Evolutionary conservation across 1,140 invertebrate genomes (phyloP).

Genomic region (Zaprionus nigranus): DNA sequence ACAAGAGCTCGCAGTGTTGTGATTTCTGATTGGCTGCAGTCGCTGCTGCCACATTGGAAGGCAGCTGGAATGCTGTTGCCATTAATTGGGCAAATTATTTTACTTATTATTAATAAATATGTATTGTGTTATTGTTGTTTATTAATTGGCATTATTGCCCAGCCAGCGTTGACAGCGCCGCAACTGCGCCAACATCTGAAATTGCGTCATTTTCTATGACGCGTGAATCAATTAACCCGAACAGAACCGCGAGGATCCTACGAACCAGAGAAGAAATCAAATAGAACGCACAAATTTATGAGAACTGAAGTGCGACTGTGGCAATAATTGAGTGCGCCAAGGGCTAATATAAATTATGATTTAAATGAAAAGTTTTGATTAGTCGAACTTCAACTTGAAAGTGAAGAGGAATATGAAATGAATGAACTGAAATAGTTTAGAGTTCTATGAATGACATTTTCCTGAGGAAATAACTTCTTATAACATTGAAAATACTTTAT

Average conservation of each 20-base stretch:
- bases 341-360: constrained; percentile 5
- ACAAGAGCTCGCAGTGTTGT: constrained; percentile 40
- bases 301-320: constrained; percentile 22
- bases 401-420: neutral
- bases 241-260: constrained; percentile 7
- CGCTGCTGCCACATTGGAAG: constrained; percentile 11
- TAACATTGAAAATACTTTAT: too few relatives aligned
- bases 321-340: constrained; percentile 11
- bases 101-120: constrained; percentile 79
- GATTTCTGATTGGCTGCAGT: constrained; percentile 47
- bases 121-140: constrained; percentile 68
- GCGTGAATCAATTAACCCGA: constrained; percentile 52
- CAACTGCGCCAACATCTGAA: constrained; percentile 11
- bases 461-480: too few relatives aligned
- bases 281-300: constrained; percentile 16
- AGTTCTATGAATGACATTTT: neutral
- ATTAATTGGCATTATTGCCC: constrained; percentile 75
- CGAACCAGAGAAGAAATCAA: constrained; percentile 9
- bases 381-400: constrained; percentile 5
- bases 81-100: constrained; percentile 78
- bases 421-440: neutral
- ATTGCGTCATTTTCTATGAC: constrained; percentile 71
- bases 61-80: constrained; percentile 63
- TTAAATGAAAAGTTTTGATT: constrained; percentile 8
- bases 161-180: constrained; percentile 28